Base-by-base conservation (phyloP, 2,888 invertebrate genomes). In the Amphipyra berbera region DNA sequence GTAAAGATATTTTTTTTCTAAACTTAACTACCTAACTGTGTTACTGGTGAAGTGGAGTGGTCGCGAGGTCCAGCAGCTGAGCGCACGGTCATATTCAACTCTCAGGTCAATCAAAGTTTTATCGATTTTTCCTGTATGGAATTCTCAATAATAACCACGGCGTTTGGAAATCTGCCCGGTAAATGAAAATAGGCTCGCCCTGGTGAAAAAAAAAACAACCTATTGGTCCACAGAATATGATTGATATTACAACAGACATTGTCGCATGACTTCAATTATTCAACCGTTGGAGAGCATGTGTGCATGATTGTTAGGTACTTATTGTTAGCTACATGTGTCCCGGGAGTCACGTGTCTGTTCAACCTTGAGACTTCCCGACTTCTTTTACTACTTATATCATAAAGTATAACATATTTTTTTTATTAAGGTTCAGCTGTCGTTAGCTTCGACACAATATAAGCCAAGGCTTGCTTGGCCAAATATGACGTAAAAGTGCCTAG, bases 281-380 rank as follows among this genome's bases (percentile, higher is more conserved):
- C 52, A 68, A 42, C 14, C 7, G 13, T 53, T 59, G 35, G 8
- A 41, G 14, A 52, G 12, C 68, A 68, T 48, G 44, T 68, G 68
- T 56, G 33, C n/a, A 68, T 48, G 44, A 59, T 73, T 56, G 33
- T 66, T 15, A n/a, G n/a, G n/a, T n/a, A 13, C 10, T 50, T 40
- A 66, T 58, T 45, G 42, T n/a, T n/a, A n/a, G 27, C 35, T 35
- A 47, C 68, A 67, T 67, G 47, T 68, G 65, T n/a, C n/a, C 41
- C 14, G 8, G 9, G 10, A n/a, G 38, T 13, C 68, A 54, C 61
- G 61, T 68, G 73, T 68, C 35, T 1, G 48, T 27, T n/a, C 27
- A 45, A 30, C 68, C 68, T 68, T 68, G 38, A 54, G 41, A 54
- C 48, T 66, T 10, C 2, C 21, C n/a, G 13, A 33, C 14, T 15